Evolutionary conservation across 2,113 vertebrate genomes (phyloP).

Genomic region (Suricata suricatta): DNA sequence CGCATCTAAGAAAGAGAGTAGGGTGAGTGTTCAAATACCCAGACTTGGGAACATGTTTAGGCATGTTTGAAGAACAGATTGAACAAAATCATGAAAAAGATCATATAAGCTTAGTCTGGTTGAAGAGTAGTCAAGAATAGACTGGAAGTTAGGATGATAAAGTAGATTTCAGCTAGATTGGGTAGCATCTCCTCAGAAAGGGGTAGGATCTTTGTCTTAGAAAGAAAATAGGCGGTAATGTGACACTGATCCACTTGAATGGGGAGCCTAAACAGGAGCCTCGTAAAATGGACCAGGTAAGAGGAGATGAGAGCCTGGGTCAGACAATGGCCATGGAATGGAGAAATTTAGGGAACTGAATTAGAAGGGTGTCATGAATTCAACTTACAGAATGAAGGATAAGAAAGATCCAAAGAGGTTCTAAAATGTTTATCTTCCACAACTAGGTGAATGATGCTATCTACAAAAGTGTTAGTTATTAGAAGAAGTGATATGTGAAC

Average conservation of each 20-base stretch:
- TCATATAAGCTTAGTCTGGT: neutral
- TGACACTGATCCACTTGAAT: neutral
- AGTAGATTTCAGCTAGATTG: neutral
- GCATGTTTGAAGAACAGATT: neutral
- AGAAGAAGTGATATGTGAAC: neutral
- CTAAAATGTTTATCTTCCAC: neutral
- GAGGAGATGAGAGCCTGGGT: neutral
- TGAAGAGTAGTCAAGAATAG: neutral
- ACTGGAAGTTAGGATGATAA: neutral
- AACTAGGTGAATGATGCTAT: neutral
- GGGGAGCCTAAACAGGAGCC: neutral
- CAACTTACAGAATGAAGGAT: neutral
- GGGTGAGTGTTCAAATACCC: neutral
- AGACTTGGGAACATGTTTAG: neutral
- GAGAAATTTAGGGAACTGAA: neutral
- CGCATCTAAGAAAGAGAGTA: neutral
- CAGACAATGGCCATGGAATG: neutral
- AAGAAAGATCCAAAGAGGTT: neutral
- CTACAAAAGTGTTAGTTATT: neutral
- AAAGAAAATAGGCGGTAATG: neutral
- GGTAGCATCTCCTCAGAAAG: neutral
- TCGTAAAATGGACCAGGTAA: neutral
- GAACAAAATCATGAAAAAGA: neutral
- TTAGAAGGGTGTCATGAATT: neutral
- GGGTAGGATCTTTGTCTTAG: neutral